These are phyloP conservation scores for Platycercus adscitus DNA, from an alignment of 2,113 vertebrate genomes.

Conservation along the genomic window DNA sequence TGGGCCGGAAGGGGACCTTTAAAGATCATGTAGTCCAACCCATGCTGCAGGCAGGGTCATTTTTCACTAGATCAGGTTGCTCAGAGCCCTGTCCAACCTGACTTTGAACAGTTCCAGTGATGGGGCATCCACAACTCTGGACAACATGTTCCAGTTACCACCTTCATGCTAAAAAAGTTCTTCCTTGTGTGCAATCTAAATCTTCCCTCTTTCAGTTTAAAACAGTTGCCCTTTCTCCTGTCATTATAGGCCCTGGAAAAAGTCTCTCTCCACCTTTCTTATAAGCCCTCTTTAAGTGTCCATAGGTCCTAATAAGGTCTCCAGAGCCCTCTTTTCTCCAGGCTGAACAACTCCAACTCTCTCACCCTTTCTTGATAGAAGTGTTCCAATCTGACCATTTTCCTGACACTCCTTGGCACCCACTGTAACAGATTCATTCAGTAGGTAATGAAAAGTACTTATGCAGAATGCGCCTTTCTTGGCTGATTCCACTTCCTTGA, in stretches of 20 bases:
- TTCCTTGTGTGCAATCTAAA: not conserved
- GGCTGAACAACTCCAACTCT: not conserved
- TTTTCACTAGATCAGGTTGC: constrained; percentile 34
- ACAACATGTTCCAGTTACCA: not conserved
- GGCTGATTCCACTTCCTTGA: not conserved
- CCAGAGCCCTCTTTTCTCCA: not conserved
- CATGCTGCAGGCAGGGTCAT: not conserved
- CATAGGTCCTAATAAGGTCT: not conserved
- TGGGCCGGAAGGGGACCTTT: not conserved
- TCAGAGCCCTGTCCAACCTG: not conserved
- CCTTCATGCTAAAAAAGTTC: not conserved
- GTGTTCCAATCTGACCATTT: not conserved
- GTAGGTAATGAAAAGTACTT: not conserved
- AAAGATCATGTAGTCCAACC: not conserved
- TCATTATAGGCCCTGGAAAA: not conserved
- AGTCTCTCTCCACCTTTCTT: not conserved
- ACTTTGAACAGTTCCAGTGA: not conserved
- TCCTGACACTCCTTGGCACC: not conserved
- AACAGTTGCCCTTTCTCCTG: not conserved
- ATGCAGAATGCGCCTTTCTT: not conserved
- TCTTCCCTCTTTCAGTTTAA: not conserved
- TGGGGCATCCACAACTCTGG: not conserved
- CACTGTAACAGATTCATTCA: not conserved
- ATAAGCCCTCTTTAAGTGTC: not conserved
- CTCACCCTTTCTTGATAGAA: not conserved